These are phyloP conservation scores for Cardiocondyla obscurior DNA, from an alignment of 1,140 invertebrate species.

Conservation along the genomic window DNA sequence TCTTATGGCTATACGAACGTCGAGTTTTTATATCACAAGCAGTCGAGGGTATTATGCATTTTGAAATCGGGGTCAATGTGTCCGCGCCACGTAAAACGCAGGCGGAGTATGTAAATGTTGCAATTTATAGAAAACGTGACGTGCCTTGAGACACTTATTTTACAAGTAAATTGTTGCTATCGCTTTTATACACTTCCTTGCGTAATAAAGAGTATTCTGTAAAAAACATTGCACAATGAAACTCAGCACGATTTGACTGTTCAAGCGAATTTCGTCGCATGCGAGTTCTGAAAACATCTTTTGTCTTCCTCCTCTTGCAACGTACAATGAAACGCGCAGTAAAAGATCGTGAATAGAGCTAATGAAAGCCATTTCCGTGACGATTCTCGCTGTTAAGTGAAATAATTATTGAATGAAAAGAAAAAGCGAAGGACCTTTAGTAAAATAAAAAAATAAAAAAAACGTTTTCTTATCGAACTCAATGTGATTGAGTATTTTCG, in stretches of 20 bases:
- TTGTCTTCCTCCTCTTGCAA: not conserved
- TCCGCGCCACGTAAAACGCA: not conserved
- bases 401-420: not conserved
- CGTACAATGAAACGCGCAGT: not conserved
- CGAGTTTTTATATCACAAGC: not conserved
- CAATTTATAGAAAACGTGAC: not conserved
- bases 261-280: not conserved
- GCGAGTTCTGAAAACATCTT: conserved; percentile 5
- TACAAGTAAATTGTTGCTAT: not conserved
- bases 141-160: not conserved
- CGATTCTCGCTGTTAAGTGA: not conserved
- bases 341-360: conserved; percentile 11
- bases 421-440: not conserved
- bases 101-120: not conserved
- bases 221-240: not conserved
- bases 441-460: not conserved
- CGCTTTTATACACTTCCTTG: not conserved
- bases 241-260: not conserved
- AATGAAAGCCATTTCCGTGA: conserved; percentile 8
- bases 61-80: conserved; percentile 39
- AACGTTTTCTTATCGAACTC: not conserved
- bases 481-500: not conserved
- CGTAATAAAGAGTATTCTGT: not conserved
- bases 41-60: not conserved
- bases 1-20: not conserved